Conservation (phyloP, 1,140 invertebrate species). For the Eueides isabella region DNA sequence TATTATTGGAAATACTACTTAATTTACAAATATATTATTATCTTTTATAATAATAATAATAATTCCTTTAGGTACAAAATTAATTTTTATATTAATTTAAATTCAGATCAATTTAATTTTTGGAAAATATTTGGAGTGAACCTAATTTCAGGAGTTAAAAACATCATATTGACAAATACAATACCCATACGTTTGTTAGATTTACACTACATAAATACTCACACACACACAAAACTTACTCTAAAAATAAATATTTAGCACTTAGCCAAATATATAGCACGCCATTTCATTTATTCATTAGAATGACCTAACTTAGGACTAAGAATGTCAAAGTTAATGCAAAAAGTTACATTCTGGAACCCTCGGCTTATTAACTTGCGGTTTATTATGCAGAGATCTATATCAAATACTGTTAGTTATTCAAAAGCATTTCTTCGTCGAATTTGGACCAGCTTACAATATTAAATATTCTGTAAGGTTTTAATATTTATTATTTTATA, state of each 20-base stretch:
- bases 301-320: constrained; percentile 22
- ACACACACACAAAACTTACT: not conserved
- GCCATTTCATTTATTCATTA: constrained; percentile 39
- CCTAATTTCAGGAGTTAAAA: no score
- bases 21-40: no score
- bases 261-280: not conserved
- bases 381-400: constrained; percentile 40
- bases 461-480: constrained; percentile 1
- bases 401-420: constrained; percentile 42
- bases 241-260: not conserved
- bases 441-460: constrained; percentile 9
- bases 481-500: not conserved
- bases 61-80: no score
- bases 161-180: no score
- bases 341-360: constrained; percentile 37
- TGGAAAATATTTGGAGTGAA: no score
- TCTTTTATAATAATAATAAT: no score
- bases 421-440: constrained; percentile 37
- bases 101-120: no score
- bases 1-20: no score
- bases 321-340: constrained; percentile 18
- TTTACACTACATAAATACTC: no score
- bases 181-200: no score
- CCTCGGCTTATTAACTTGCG: constrained; percentile 26
- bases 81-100: no score